Base-by-base conservation (phyloP, 2,888 invertebrate species). In the Margaritifera margaritifera region DNA sequence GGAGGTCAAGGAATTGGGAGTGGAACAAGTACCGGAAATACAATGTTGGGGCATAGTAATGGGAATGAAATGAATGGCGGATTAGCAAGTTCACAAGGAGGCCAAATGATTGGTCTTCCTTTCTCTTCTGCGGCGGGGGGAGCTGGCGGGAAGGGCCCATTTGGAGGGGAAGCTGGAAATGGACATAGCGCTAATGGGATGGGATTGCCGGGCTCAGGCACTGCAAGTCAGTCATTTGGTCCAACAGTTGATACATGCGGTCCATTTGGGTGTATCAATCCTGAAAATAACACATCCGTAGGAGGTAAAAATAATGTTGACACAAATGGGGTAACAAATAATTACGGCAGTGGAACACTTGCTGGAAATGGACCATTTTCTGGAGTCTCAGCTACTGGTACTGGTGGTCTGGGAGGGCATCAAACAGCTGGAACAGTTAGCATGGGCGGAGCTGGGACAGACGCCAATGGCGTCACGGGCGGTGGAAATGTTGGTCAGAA, bases 211-310 rank as follows among this genome's bases (percentile, higher is more conserved):
- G 60, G 66, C 20, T 25, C 54, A 25, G 50, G 50, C 18, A 54
- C 58, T 8, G 59, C 51, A 42, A 54, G 51, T 56, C 62, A 53
- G 52, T 65, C 53, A 2, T 51, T 62, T 25, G 65, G 61, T 19
- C 58, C 64, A 42, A 65, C 62, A 18, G 58, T 68, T 6, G 68
- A 65, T 54, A 62, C 71, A 15, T 71, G 68, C 59, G 71, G 71
- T 42, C 68, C 71, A 3, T 68, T 60, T 51, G 68, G 68, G 20
- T 68, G 68, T 57, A 20, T 54, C 71, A n/a, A 51, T 31, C 20
- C 53, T 27, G 19, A 62, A 57, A 25, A 57, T 22, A 20, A 31
- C 54, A 19, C 20, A 25, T 27, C 27, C 60, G 18, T 42, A n/a
- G 25, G n/a, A 20, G 69, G 69, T 8, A 64, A 64, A 24, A 31